These are phyloP conservation scores for Hemiscyllium ocellatum DNA, from an alignment of 2,113 vertebrate species.

Conservation along the genomic window DNA sequence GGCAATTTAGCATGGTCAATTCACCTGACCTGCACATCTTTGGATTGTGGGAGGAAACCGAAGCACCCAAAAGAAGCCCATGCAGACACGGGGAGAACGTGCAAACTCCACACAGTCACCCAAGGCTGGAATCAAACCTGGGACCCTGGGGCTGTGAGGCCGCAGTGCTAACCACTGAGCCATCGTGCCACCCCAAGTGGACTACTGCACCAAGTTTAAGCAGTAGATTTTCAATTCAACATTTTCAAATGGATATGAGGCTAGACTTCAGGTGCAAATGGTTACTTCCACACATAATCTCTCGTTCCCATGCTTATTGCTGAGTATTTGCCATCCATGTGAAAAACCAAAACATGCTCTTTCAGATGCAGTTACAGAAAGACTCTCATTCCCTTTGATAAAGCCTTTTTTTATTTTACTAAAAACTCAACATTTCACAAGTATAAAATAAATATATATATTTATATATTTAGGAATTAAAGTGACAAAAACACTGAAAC, in stretches of 20 bases:
- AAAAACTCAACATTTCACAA: background rate
- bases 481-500: background rate
- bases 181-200: no score
- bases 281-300: background rate
- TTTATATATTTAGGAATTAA: background rate
- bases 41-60: no score
- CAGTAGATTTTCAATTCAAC: background rate
- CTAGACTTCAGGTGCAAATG: background rate
- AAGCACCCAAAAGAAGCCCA: no score
- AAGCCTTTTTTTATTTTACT: background rate
- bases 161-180: no score
- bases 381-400: background rate
- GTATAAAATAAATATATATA: background rate
- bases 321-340: background rate
- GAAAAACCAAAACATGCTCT: background rate
- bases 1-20: no score
- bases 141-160: no score
- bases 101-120: no score
- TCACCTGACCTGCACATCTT: no score
- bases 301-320: background rate
- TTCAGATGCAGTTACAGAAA: background rate
- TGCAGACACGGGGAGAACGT: no score
- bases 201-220: background rate
- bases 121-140: no score
- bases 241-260: background rate